Evolutionary conservation across 2,797 vertebrate genomes (phyloP), one percentile per base, ranked within the genome.

Genomic region (Muscicapa comitata): DNA sequence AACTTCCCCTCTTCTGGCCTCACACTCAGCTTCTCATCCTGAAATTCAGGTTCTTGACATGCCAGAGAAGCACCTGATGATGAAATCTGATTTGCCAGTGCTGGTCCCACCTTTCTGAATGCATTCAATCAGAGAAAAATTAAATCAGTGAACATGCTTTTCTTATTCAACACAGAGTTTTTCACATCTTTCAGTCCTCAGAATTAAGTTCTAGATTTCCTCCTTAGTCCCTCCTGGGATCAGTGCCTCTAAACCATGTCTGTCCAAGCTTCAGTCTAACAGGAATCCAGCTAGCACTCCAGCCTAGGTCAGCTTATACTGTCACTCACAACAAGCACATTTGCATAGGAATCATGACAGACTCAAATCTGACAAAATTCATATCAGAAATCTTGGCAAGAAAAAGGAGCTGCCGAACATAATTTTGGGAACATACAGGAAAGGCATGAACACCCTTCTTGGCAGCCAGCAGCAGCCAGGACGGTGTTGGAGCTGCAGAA

Each of bases 1-100:
- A 58, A 7, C 25, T 57, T 66, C 29, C 15, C 14, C 6, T 5
- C 10, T 84, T 86, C 53, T 48, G 57, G 13, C 37, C n/a, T 58
- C 63, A 57, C 13, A 38, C 9, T 9, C 59, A 57, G 29, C 11
- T 63, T 73, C 55, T 79, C 23, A 76, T 50, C 70, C 13, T 33
- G 72, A 90, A 96, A 93, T 75, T 91, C 94, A 90, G 61, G 66
- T 87, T 82, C 78, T 59, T 57, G 26, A 23, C 43, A 65, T 17
- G 4, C 17, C 4, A 4, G 33, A 80, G 53, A n/a, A 87, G n/a
- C 29, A 67, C 13, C 10, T 38, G 13, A 65, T 47, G 61, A 73
- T 10, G 38, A 50, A 87, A 53, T 62, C 87, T 43, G 16, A 68
- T 86, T 62, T 86, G 26, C 38, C 68, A 77, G 28, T 25, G 51